Evolutionary conservation across 1,140 invertebrate species (phyloP).

Genomic region (Drosophila virilis): DNA sequence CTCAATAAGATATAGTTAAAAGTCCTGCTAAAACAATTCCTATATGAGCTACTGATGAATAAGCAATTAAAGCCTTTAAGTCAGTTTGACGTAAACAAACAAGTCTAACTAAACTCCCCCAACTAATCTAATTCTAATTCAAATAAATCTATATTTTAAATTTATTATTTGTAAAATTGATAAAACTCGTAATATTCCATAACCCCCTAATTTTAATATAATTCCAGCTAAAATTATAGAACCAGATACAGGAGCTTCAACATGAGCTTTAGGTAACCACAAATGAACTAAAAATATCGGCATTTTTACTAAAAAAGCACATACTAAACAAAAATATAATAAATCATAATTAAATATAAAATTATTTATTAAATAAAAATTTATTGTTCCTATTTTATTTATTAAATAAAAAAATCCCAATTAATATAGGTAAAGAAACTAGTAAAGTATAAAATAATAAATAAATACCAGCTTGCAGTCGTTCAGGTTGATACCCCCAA

Average conservation of each 20-base stretch:
- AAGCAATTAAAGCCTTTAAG: conserved; percentile 59
- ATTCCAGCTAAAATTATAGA: no score
- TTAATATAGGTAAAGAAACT: conserved; percentile 85
- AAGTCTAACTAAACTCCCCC: conserved; percentile 86
- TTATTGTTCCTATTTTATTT: no score
- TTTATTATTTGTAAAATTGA: conserved; percentile 83
- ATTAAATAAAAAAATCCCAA: no score
- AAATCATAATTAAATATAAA: no score
- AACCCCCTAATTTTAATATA: conserved; percentile 89
- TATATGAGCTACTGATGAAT: conserved; percentile 58
- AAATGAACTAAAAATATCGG: no score
- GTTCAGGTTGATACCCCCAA: conserved; percentile 87
- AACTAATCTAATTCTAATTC: conserved; percentile 85
- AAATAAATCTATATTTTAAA: conserved; percentile 84
- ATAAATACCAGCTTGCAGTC: conserved; percentile 86
- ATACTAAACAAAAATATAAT: no score
- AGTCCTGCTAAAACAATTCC: conserved; percentile 78
- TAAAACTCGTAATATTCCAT: conserved; percentile 87
- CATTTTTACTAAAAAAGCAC: no score
- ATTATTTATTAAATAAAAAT: no score
- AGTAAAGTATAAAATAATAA: conserved; percentile 85
- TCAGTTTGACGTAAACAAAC: conserved; percentile 86
- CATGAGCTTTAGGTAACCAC: no score
- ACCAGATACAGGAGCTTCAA: no score
- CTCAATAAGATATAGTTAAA: conserved; percentile 85